Evolutionary conservation across 2,888 invertebrate species (phyloP).

Genomic region (Drosophila ezoana): DNA sequence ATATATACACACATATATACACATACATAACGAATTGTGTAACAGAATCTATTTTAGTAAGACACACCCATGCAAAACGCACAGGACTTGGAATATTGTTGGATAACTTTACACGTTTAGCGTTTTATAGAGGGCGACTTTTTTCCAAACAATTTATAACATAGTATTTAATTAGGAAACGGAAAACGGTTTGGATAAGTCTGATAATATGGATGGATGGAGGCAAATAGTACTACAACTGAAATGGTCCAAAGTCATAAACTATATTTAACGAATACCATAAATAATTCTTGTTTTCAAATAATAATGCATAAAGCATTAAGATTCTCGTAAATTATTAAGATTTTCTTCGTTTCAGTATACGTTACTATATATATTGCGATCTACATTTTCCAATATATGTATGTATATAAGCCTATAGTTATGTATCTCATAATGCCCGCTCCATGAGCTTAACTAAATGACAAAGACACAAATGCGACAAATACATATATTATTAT

Average conservation of each 20-base stretch:
- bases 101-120: conserved; percentile 73
- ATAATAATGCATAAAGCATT: conserved; percentile 8
- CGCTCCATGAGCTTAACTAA: conserved; percentile 1
- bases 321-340: conserved; percentile 24
- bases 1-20: conserved; percentile 40
- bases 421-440: background rate
- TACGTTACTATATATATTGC: conserved; percentile 17
- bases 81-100: conserved; percentile 70
- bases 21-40: conserved; percentile 32
- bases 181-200: conserved; percentile 64
- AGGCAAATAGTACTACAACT: conserved; percentile 57
- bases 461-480: conserved; percentile 1
- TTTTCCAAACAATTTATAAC: conserved; percentile 61
- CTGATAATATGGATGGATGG: conserved; percentile 50
- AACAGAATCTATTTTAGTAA: conserved; percentile 67
- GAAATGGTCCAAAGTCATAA: conserved; percentile 72
- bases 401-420: conserved; percentile 2
- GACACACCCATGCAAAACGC: conserved; percentile 62
- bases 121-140: conserved; percentile 77
- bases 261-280: conserved; percentile 54
- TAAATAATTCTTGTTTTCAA: conserved; percentile 19
- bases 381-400: conserved; percentile 5
- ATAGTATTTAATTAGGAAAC: conserved; percentile 50
- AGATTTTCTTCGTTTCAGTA: conserved; percentile 9
- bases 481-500: conserved; percentile 9